Percentiles rank a stretch among this genome's conserved stretches.
Evolutionary conservation across 1,140 invertebrate genomes (phyloP).

Genomic region (Achroia grisella): DNA sequence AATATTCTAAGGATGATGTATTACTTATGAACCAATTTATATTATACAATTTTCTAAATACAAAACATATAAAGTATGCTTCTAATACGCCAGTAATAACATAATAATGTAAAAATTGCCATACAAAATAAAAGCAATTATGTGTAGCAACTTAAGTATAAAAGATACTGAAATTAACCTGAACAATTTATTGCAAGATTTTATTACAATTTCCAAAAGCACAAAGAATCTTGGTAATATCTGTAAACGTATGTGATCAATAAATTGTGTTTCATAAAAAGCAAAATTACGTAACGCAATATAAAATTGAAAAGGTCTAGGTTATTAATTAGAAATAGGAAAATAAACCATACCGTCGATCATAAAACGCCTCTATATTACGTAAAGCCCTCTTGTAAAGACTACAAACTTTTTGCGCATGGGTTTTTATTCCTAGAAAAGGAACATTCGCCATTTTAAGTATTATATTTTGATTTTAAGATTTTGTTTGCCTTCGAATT

Average conservation of each 20-base stretch:
- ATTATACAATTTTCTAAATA: no score
- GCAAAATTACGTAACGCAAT: slow-evolving; percentile 39
- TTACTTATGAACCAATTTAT: no score
- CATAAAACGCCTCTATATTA: slow-evolving; percentile 58
- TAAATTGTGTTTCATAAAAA: slow-evolving; percentile 10
- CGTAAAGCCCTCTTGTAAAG: slow-evolving; percentile 60
- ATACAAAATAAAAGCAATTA: no score
- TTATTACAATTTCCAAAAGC: background rate
- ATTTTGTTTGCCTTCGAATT: no score
- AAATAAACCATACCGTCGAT: slow-evolving; percentile 42
- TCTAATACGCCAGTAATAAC: no score
- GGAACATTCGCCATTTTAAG: slow-evolving; percentile 42
- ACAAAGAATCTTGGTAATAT: background rate
- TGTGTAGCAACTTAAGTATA: no score
- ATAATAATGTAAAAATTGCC: no score
- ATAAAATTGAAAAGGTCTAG: background rate
- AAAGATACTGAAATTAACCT: no score
- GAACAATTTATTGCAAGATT: no score
- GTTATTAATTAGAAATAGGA: background rate
- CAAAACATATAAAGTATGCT: no score
- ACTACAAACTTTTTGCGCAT: slow-evolving; percentile 57
- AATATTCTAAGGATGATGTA: no score
- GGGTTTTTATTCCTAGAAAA: slow-evolving; percentile 42
- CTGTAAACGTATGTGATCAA: background rate
- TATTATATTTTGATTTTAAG: slow-evolving; percentile 14